phyloP scores from a whole-genome alignment of 2,113 vertebrate genomes.

The Daboia siamensis region DNA sequence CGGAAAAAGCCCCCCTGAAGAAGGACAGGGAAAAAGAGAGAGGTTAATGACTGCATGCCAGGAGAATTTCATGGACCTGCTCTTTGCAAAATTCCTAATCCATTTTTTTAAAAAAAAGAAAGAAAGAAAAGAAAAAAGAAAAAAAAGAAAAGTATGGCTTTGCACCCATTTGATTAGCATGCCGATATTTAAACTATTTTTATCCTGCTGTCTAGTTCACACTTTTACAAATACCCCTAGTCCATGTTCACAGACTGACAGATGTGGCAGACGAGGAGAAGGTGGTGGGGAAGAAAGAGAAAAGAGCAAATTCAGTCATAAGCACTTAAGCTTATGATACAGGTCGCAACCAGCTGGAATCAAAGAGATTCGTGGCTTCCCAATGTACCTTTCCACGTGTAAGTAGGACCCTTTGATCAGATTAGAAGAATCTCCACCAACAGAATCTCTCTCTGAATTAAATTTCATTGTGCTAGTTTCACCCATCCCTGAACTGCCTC shows the following conservation, averaged over 20 bases:
- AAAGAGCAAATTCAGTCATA: background rate
- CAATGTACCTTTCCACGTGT: background rate
- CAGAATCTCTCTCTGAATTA: background rate
- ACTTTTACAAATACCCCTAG: background rate
- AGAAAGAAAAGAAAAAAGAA: no score
- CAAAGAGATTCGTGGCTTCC: background rate
- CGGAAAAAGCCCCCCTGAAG: slow-evolving; percentile 91
- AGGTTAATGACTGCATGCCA: slow-evolving; percentile 56
- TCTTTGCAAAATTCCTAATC: background rate
- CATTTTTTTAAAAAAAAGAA: background rate
- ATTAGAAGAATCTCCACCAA: background rate
- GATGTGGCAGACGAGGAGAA: background rate
- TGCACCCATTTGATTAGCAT: background rate
- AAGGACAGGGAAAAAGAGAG: slow-evolving; percentile 41
- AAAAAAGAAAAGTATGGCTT: background rate
- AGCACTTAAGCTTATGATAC: background rate
- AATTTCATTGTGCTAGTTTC: background rate
- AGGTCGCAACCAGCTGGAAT: background rate
- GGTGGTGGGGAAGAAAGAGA: background rate
- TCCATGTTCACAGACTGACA: background rate
- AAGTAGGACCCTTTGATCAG: background rate
- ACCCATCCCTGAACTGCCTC: background rate
- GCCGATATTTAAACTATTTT: background rate
- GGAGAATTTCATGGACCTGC: background rate
- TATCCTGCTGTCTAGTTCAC: background rate